Base-by-base conservation (phyloP, 2,797 vertebrate species). In the Ptychadena robeensis region DNA sequence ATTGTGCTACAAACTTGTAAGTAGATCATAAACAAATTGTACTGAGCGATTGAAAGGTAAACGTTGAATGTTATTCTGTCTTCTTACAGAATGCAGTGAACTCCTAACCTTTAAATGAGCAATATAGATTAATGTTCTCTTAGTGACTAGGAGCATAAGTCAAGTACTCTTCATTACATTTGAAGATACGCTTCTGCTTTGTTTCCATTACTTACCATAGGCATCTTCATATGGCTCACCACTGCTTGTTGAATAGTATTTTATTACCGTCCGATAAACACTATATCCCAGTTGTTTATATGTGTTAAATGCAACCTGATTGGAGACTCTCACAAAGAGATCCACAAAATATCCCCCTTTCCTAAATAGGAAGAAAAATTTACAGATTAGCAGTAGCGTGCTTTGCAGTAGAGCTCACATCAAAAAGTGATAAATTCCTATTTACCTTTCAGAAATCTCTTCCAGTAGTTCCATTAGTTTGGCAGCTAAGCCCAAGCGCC, bases 321-420 rank as follows among this genome's bases (percentile, higher is more conserved):
- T 99, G 65, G 97, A 99, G 0, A 99, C 97, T 61, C 97, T 94
- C 53, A 99, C 97, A 27, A 99, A 99, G 28, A 98, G 95, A 84
- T 98, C 96, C 0, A 98, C 96, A 22, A 98, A 99, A 93, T 97
- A 98, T 3, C 96, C 97, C 11, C 97, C 97, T 87, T 99, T 99
- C 96, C 98, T 88, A 80, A 70, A 40, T 1, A 30, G 0, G 35
- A 53, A 76, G 35, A 63, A 48, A 37, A 4, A 30, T 1, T 32
- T n/a, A 10, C 30, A 9, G 1, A 12, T 48, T 53, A 53, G 15
- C 18, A 8, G 18, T 6, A 53, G 18, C 4, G 18, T n/a, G 18
- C 3, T 22, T 0, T 53, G 18, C 44, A 53, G 44, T 18, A 44
- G 22, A 44, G 34, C 2, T 64, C 27, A n/a, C 9, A 34, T 1